Evolutionary conservation across 2,888 invertebrate species (phyloP).

Genomic region (Torymus texanus): DNA sequence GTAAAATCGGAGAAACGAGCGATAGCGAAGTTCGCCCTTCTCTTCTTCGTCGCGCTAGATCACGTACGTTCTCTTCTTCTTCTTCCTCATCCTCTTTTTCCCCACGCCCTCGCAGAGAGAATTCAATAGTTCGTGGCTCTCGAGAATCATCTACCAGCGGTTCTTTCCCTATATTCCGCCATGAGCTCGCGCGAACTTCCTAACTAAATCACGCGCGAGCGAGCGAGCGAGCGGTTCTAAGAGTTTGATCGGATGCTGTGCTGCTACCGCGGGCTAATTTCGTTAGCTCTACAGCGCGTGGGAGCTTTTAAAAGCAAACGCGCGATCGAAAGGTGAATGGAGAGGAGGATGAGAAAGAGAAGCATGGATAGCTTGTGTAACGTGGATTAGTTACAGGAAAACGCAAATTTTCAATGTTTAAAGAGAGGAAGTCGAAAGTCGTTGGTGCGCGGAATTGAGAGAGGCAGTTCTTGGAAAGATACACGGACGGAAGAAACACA

Average conservation of each 20-base stretch:
- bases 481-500: too few relatives aligned
- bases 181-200: slow-evolving; percentile 7
- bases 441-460: too few relatives aligned
- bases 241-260: slow-evolving; percentile 13
- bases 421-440: too few relatives aligned
- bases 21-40: slow-evolving; percentile 23
- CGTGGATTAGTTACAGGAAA: background rate
- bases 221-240: background rate
- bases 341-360: too few relatives aligned
- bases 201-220: slow-evolving; percentile 24
- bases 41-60: background rate
- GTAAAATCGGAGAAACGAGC: slow-evolving; percentile 8
- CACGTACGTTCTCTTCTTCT: background rate
- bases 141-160: slow-evolving; percentile 15
- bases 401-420: slow-evolving; percentile 5
- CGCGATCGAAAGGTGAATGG: background rate
- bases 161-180: background rate
- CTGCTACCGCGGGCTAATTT: slow-evolving; percentile 1
- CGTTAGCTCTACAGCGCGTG: background rate
- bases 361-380: too few relatives aligned
- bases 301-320: slow-evolving; percentile 25
- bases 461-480: too few relatives aligned
- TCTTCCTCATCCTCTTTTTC: background rate
- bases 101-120: background rate
- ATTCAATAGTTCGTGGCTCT: background rate